A percentile compares a stretch with the other conserved stretches of the same genome.
These are phyloP conservation scores for Orthosia gothica DNA, from an alignment of 2,888 invertebrate genomes.

Conservation along the genomic window DNA sequence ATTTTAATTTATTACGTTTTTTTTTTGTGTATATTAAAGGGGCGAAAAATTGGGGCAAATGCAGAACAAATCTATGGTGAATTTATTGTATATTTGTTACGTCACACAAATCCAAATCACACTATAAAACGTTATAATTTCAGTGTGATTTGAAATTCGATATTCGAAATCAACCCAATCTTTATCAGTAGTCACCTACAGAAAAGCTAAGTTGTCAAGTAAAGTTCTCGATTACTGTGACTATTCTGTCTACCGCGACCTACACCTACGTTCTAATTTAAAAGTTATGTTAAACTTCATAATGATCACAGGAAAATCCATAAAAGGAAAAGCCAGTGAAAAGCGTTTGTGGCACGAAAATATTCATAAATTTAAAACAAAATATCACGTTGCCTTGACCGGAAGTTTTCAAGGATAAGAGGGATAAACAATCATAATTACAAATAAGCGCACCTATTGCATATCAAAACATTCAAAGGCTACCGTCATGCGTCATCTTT, in stretches of 20 bases:
- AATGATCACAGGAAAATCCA: too few species aligned
- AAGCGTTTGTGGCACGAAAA: not conserved
- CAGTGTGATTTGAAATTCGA: not conserved
- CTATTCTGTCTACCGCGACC: too few species aligned
- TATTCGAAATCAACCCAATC: too few species aligned
- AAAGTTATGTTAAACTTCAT: too few species aligned
- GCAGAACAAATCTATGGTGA: not conserved
- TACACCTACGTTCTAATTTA: too few species aligned
- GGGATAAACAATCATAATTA: slow-evolving; percentile 30
- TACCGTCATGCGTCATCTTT: slow-evolving; percentile 36
- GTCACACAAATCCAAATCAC: not conserved
- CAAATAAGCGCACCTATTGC: slow-evolving; percentile 27
- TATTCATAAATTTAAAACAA: not conserved
- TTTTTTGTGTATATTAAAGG: too few species aligned
- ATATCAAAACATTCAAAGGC: slow-evolving; percentile 32
- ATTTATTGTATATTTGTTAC: not conserved
- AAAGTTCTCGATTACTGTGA: too few species aligned
- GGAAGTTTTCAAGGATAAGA: slow-evolving; percentile 7
- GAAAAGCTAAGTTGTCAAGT: too few species aligned
- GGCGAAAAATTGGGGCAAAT: too few species aligned
- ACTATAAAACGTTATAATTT: not conserved
- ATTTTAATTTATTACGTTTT: too few species aligned
- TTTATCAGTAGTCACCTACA: too few species aligned
- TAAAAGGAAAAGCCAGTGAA: not conserved
- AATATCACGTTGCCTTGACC: slow-evolving; percentile 18